Evolutionary conservation across 2,888 invertebrate species (phyloP).

Genomic region (Drosophila anomalipes): DNA sequence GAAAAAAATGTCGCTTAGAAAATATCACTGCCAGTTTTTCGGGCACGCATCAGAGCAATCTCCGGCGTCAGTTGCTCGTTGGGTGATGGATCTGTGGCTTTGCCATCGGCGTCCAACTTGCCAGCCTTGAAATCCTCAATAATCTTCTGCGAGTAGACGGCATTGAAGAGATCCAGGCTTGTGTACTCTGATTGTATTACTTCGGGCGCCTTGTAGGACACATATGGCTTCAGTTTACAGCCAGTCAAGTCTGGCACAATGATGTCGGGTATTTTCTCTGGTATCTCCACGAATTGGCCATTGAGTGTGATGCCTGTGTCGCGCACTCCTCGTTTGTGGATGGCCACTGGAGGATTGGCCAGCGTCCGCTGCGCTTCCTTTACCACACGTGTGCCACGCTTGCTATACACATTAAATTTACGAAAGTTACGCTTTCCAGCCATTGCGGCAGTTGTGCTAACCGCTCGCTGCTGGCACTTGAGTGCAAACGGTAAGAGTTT

Average conservation of each 20-base stretch:
- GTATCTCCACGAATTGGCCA: constrained; percentile 88
- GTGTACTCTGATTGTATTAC: constrained; percentile 93
- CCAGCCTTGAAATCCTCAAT: constrained; percentile 90
- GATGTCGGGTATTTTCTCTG: constrained; percentile 96
- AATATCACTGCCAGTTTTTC: constrained; percentile 93
- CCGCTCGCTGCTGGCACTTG: constrained; percentile 71
- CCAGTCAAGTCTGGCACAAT: constrained; percentile 95
- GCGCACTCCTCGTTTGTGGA: constrained; percentile 90
- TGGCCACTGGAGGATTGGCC: constrained; percentile 87
- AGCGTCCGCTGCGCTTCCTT: constrained; percentile 86
- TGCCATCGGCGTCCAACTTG: constrained; percentile 90
- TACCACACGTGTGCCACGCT: constrained; percentile 90
- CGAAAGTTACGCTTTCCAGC: constrained; percentile 92
- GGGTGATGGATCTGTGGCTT: constrained; percentile 89
- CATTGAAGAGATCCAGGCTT: constrained; percentile 92
- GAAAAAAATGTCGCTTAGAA: constrained; percentile 85
- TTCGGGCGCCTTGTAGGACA: constrained; percentile 93
- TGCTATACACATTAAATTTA: constrained; percentile 91
- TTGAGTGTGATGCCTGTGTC: constrained; percentile 87
- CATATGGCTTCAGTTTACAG: constrained; percentile 96
- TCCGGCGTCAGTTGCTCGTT: constrained; percentile 90
- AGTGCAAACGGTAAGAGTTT: constrained; percentile 64
- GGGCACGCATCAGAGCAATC: constrained; percentile 89
- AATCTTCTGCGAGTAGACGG: constrained; percentile 92
- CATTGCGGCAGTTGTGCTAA: constrained; percentile 86